Percentiles rank a stretch among this genome's conserved stretches.
Conservation (phyloP, 2,888 invertebrate species). For the Lasioglossum leucozonium region DNA sequence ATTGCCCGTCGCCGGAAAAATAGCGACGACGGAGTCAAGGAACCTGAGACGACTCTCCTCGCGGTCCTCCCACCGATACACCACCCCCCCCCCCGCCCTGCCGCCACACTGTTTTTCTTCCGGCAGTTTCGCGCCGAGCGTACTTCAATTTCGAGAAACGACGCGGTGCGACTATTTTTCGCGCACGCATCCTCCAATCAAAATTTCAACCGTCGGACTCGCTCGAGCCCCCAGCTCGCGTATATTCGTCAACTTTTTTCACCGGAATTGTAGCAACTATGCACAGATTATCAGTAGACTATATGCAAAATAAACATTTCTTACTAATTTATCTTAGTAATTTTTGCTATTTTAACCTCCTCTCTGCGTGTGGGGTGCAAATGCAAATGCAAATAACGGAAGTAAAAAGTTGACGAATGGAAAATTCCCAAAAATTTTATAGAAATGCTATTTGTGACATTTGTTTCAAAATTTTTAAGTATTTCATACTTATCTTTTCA, state of each 20-base stretch:
- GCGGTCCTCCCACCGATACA: slow-evolving; percentile 20
- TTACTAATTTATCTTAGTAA: too few species aligned
- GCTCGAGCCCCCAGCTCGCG: background rate
- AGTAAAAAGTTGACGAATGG: too few species aligned
- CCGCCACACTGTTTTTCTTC: slow-evolving; percentile 17
- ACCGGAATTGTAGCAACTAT: background rate
- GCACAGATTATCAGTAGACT: background rate
- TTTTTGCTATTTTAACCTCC: too few species aligned
- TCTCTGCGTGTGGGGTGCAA: too few species aligned
- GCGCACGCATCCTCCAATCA: slow-evolving; percentile 23
- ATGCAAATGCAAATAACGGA: too few species aligned
- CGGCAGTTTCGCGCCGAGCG: slow-evolving; percentile 27
- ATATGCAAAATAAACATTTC: too few species aligned
- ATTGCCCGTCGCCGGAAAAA: slow-evolving; percentile 77
- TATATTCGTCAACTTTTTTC: background rate
- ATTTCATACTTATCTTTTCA: too few species aligned
- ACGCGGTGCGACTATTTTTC: slow-evolving; percentile 62
- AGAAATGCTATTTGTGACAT: too few species aligned
- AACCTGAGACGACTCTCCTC: slow-evolving; percentile 67
- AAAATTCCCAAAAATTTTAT: too few species aligned
- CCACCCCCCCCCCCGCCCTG: background rate
- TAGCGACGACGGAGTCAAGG: slow-evolving; percentile 77
- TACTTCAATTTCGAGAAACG: slow-evolving; percentile 74
- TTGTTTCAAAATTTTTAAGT: too few species aligned
- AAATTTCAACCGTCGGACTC: slow-evolving; percentile 68